Conservation (phyloP, 2,113 vertebrate genomes). For the Trochalopteron elliotii region DNA sequence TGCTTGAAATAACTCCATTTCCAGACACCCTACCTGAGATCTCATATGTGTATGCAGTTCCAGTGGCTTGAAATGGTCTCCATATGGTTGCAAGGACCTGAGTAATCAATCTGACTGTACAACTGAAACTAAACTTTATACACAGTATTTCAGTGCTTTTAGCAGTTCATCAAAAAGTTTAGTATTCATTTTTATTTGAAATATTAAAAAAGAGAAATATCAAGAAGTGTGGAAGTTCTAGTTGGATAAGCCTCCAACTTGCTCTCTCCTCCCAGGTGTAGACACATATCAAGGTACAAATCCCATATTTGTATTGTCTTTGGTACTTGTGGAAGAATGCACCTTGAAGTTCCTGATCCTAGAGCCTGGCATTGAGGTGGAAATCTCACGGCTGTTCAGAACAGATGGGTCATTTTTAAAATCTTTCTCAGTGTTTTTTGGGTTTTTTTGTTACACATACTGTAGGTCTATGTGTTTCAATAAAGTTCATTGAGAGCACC, state of each 20-base stretch:
- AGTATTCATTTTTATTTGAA: not conserved
- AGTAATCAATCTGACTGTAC: not conserved
- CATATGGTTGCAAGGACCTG: not conserved
- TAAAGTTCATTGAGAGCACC: not conserved
- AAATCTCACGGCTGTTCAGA: not conserved
- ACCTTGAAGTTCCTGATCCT: not conserved
- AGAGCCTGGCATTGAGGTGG: fast-evolving
- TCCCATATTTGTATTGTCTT: not conserved
- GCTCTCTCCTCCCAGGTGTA: not conserved
- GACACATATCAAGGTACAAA: not conserved
- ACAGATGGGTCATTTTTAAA: not conserved
- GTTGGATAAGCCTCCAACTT: not conserved
- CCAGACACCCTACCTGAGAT: not conserved
- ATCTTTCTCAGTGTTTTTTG: not conserved
- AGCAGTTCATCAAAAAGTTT: not conserved
- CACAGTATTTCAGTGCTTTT: not conserved
- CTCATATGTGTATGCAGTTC: not conserved
- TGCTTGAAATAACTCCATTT: not conserved
- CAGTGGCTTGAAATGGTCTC: not conserved
- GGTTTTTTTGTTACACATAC: not conserved
- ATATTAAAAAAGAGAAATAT: not conserved
- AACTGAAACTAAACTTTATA: not conserved
- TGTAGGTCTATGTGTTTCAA: not conserved
- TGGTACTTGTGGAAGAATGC: not conserved
- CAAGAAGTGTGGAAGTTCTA: not conserved